These are phyloP conservation scores for Urocynchramus pylzowi DNA, from an alignment of 2,113 vertebrate species.

Conservation along the genomic window DNA sequence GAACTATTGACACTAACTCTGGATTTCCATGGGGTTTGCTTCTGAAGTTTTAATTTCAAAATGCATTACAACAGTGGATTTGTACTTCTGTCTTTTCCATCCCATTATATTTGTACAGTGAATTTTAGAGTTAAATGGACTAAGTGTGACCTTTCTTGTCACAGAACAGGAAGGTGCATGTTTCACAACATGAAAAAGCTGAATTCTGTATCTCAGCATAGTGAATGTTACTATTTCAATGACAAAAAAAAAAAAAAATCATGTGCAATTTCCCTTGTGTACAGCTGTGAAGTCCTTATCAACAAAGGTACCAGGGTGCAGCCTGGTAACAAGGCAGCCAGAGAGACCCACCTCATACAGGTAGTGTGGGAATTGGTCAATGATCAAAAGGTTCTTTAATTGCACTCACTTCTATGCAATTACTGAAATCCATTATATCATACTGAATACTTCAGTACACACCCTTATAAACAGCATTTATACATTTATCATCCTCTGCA, in stretches of 20 bases:
- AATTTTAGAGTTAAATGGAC: neutral
- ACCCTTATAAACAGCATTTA: neutral
- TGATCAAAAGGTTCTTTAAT: neutral
- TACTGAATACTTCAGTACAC: neutral
- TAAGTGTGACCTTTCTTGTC: neutral
- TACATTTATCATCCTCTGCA: neutral
- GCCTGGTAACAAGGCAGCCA: neutral
- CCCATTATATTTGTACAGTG: neutral
- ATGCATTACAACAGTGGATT: neutral
- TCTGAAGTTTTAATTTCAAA: neutral
- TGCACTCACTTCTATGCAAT: neutral
- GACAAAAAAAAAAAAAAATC: neutral
- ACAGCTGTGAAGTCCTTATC: rapidly evolving
- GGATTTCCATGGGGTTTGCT: neutral
- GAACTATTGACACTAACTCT: neutral
- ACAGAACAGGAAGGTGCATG: neutral
- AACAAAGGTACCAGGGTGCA: neutral
- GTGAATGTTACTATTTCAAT: neutral
- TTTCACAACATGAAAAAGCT: neutral
- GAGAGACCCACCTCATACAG: neutral
- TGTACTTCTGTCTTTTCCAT: neutral
- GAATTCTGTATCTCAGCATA: neutral
- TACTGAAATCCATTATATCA: neutral
- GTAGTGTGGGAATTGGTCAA: neutral
- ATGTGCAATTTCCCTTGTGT: neutral